phyloP scores from a whole-genome alignment of 2,113 vertebrate genomes.

The Takifugu flavidus region DNA sequence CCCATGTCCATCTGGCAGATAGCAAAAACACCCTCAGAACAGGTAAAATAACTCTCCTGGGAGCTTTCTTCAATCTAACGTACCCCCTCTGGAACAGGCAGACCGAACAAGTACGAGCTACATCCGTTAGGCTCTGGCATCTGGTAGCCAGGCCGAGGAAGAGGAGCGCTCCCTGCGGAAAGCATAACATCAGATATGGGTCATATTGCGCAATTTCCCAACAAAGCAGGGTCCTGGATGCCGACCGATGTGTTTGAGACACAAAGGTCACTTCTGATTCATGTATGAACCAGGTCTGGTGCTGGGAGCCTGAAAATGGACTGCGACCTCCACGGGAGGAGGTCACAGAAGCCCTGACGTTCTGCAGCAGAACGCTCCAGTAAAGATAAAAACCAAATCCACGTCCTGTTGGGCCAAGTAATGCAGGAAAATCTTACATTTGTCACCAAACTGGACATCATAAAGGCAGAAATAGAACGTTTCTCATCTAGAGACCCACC shows the following conservation, averaged over 20 bases:
- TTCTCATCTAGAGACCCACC: slow-evolving; percentile 70
- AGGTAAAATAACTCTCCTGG: background rate
- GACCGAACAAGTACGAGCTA: slow-evolving; percentile 87
- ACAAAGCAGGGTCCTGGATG: background rate
- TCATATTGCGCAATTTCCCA: slow-evolving; percentile 13
- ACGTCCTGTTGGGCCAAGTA: too few species aligned
- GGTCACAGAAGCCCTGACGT: too few species aligned
- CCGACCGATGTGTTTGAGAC: background rate
- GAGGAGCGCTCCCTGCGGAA: slow-evolving; percentile 80
- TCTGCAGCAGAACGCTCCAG: too few species aligned
- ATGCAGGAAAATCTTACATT: too few species aligned
- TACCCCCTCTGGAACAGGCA: slow-evolving; percentile 88
- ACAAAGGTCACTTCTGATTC: background rate
- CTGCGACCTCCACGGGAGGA: slow-evolving; percentile 7
- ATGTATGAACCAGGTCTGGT: slow-evolving; percentile 2
- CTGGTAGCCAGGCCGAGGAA: slow-evolving; percentile 85
- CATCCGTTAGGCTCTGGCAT: slow-evolving; percentile 88
- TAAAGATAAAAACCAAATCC: too few species aligned
- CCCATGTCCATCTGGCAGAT: slow-evolving; percentile 87
- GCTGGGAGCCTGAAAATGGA: slow-evolving; percentile 1
- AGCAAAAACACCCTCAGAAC: background rate
- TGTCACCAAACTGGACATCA: too few species aligned
- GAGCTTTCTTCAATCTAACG: slow-evolving; percentile 21
- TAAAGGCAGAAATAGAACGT: background rate
- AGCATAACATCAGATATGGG: background rate